These are phyloP conservation scores for Percopsis transmontana DNA, from an alignment of 2,113 vertebrate genomes.

Conservation along the genomic window DNA sequence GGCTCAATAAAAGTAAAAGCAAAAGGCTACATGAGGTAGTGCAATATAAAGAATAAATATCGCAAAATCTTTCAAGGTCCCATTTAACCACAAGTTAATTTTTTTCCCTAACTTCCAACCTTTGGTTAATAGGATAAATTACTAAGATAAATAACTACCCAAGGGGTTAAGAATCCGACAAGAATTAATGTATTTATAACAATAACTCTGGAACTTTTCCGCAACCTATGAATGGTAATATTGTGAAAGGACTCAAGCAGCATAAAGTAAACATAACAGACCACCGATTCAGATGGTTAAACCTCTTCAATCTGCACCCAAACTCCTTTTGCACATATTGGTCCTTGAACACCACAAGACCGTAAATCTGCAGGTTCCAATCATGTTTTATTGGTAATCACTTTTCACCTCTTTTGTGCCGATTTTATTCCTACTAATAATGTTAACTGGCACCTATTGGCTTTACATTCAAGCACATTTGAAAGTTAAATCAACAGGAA, in stretches of 20 bases:
- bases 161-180: no score
- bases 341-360: background rate
- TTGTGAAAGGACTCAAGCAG: background rate
- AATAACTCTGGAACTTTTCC: background rate
- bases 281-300: background rate
- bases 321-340: background rate
- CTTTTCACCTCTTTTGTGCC: no score
- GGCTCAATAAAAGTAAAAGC: background rate
- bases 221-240: background rate
- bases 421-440: background rate
- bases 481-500: background rate
- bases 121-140: background rate
- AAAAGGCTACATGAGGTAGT: slow-evolving; percentile 2
- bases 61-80: background rate
- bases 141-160: background rate
- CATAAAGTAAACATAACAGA: no score
- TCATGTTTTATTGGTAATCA: background rate
- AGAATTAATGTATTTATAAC: background rate
- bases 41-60: background rate
- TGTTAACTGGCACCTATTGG: background rate
- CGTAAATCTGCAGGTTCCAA: background rate
- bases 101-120: background rate
- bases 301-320: background rate
- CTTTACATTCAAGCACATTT: background rate
- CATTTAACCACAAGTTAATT: background rate